These are phyloP conservation scores for Pelosia muscerda DNA, from an alignment of 2,888 invertebrate species.

Conservation along the genomic window DNA sequence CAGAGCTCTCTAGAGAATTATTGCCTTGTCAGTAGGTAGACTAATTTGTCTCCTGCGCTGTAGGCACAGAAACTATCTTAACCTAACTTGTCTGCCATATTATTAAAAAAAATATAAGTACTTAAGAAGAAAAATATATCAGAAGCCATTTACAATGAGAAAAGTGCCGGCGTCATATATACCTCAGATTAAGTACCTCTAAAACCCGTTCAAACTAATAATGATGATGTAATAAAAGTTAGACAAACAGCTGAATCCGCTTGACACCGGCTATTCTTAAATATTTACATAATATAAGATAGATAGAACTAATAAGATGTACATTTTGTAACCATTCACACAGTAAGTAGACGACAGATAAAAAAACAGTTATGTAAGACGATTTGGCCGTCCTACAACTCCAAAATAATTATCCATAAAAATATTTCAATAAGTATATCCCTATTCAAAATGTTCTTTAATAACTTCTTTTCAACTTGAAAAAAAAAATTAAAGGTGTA, in stretches of 20 bases:
- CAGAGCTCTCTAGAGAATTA: too few relatives aligned
- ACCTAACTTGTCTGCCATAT: too few relatives aligned
- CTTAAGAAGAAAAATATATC: too few relatives aligned
- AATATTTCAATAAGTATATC: not conserved
- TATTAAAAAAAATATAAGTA: too few relatives aligned
- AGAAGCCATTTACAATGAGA: not conserved
- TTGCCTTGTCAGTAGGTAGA: too few relatives aligned
- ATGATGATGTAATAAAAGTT: slow-evolving; percentile 65
- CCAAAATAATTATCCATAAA: slow-evolving; percentile 1
- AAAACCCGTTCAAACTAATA: slow-evolving; percentile 52
- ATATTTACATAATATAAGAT: slow-evolving; percentile 64
- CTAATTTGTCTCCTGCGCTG: too few relatives aligned
- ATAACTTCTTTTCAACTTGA: not conserved
- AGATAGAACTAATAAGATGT: slow-evolving; percentile 36
- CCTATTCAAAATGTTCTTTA: not conserved
- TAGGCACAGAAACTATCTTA: too few relatives aligned
- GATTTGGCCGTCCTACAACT: not conserved
- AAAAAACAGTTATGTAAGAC: not conserved
- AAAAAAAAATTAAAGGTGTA: too few relatives aligned
- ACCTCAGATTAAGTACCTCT: not conserved
- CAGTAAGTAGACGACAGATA: not conserved
- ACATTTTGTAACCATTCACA: slow-evolving; percentile 45
- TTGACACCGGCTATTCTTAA: slow-evolving; percentile 64
- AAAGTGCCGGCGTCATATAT: not conserved
- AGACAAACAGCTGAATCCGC: slow-evolving; percentile 69